phyloP scores from a whole-genome alignment of 2,113 vertebrate species.

The Orthonyx spaldingii region DNA sequence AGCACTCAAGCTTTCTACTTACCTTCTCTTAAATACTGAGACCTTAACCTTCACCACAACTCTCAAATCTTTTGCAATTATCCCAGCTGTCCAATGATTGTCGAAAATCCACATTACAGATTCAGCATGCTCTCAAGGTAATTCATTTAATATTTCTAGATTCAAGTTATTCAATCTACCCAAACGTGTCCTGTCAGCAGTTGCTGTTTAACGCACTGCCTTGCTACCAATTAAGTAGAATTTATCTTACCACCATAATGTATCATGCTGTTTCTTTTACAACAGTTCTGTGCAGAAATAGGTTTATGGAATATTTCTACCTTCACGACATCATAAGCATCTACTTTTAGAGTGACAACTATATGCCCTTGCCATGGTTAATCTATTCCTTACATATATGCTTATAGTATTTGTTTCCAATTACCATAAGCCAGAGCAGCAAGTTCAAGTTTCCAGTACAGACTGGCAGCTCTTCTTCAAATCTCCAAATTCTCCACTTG shows the following conservation, averaged over 20 bases:
- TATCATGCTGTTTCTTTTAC: background rate
- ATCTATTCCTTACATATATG: background rate
- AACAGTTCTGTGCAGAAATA: background rate
- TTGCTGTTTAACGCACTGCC: background rate
- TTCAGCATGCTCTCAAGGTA: background rate
- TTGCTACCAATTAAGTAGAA: background rate
- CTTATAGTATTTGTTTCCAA: background rate
- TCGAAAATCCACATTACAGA: background rate
- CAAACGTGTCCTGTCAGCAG: background rate
- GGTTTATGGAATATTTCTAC: background rate
- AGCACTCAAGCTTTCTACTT: background rate
- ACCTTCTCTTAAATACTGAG: background rate
- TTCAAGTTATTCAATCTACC: background rate
- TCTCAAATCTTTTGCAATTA: background rate
- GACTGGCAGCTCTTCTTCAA: background rate
- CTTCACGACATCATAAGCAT: background rate
- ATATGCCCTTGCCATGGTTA: background rate
- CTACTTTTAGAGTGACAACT: background rate
- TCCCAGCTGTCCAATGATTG: background rate
- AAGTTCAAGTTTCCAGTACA: background rate
- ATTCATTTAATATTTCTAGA: background rate
- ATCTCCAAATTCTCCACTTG: background rate
- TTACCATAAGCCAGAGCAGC: background rate
- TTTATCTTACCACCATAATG: background rate
- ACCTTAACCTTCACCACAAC: background rate